phyloP scores from a whole-genome alignment of 2,888 invertebrate species.

The Anagyrus pseudococci region DNA sequence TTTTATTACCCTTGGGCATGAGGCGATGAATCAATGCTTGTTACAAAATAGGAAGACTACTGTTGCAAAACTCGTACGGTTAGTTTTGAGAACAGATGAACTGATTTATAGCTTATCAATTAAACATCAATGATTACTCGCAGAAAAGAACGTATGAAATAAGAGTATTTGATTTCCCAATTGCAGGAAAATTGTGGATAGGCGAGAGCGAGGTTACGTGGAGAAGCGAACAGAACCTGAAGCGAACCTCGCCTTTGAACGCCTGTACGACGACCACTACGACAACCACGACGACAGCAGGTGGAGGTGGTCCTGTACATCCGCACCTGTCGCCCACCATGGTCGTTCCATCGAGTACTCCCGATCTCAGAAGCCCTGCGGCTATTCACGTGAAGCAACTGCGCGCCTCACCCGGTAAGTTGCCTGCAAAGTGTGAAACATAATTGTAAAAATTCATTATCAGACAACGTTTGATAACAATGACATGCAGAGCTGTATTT shows the following conservation, averaged over 20 bases:
- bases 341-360: conserved; percentile 52
- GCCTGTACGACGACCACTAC: conserved; percentile 44
- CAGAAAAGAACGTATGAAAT: too few species aligned
- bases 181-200: conserved; percentile 57
- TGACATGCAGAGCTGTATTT: too few species aligned
- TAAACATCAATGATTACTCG: too few species aligned
- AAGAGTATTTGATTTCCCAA: too few species aligned
- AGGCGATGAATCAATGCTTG: too few species aligned
- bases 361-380: conserved; percentile 56
- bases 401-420: conserved; percentile 57
- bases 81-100: too few species aligned
- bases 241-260: conserved; percentile 43
- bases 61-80: too few species aligned
- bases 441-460: too few species aligned
- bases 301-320: conserved; percentile 44
- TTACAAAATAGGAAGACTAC: too few species aligned
- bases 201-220: conserved; percentile 57
- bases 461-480: not conserved
- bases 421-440: too few species aligned
- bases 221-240: conserved; percentile 56
- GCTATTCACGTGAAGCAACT: conserved; percentile 54
- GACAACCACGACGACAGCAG: conserved; percentile 52
- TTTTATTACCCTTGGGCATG: too few species aligned
- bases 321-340: conserved; percentile 58
- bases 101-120: too few species aligned